Conservation (phyloP, 2,113 vertebrate genomes). For the Calyptommatus sinebrachiatus region DNA sequence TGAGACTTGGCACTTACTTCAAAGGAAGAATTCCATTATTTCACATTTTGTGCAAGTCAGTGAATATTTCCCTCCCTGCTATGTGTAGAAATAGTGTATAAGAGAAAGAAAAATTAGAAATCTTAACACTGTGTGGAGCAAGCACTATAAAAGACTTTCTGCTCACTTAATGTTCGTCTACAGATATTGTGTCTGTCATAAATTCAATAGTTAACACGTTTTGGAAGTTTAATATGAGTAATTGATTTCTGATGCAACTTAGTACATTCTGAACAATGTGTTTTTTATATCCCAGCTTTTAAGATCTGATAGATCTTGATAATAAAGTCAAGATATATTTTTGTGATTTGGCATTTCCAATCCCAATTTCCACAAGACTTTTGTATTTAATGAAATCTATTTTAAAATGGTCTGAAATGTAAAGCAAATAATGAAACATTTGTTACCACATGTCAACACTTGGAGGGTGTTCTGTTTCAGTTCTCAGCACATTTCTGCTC, state of each 20-base stretch:
- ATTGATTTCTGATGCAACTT: background rate
- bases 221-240: conserved; percentile 25
- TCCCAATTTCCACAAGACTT: background rate
- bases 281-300: background rate
- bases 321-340: background rate
- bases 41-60: conserved; percentile 31
- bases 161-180: background rate
- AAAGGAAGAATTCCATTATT: conserved; percentile 22
- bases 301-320: background rate
- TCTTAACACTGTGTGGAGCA: background rate
- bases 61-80: background rate
- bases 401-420: background rate
- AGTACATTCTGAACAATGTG: conserved; percentile 9
- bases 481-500: background rate
- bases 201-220: background rate
- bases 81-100: background rate
- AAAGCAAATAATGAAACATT: background rate
- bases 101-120: conserved; percentile 3
- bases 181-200: background rate
- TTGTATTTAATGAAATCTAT: background rate
- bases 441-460: background rate
- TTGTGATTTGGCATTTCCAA: background rate
- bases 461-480: background rate
- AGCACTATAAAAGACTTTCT: background rate
- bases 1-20: conserved; percentile 34